Evolutionary conservation across 2,888 invertebrate species (phyloP), one percentile per base, ranked within the genome.

Genomic region (Dilophus febrilis): DNA sequence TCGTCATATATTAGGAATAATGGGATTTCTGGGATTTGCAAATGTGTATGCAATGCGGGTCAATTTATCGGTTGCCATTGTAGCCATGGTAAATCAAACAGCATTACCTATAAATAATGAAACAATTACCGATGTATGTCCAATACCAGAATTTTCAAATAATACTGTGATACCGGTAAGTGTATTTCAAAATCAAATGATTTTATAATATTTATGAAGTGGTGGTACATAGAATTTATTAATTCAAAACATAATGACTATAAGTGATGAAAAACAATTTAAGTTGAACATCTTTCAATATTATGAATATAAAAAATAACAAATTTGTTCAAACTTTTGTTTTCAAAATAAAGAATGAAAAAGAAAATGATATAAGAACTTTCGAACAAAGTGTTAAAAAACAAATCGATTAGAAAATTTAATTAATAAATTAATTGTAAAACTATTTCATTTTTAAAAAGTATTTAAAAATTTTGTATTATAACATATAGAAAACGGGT

Each of bases 41-140:
- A 77, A 85, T 55, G 84, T 87, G 4, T 90, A 90, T 61, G 85
- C 87, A 1, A 84, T 88, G 81, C 67, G 88, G 43, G 87, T 88
- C 1, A 88, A 88, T 59, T 67, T 94, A 27, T 90, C 90, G 1
- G 86, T 94, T 17, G 91, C 92, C 29, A 87, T 94, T 53, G 90
- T 94, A 26, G 88, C 90, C 26, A 95, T 94, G 94, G 83, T 86
- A 31, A 85, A 85, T 57, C 70, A 73, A 40, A 77, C 82, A 2
- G 71, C 72, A 2, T 64, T 69, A 41, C 71, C 74, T 1, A 55
- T 65, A 18, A 60, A 66, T 37, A 72, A 71, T 52, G 69, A 58
- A 33, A 67, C 70, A 19, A 66, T 69, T 4, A 57, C 66, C 42
- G 78, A 81, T 57, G 68, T 72, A 7, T 79, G 80, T 51, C 70